A percentile compares a stretch with the other conserved stretches of the same genome.
Evolutionary conservation across 2,797 vertebrate genomes (phyloP).

Genomic region (Onychomys torridus): DNA sequence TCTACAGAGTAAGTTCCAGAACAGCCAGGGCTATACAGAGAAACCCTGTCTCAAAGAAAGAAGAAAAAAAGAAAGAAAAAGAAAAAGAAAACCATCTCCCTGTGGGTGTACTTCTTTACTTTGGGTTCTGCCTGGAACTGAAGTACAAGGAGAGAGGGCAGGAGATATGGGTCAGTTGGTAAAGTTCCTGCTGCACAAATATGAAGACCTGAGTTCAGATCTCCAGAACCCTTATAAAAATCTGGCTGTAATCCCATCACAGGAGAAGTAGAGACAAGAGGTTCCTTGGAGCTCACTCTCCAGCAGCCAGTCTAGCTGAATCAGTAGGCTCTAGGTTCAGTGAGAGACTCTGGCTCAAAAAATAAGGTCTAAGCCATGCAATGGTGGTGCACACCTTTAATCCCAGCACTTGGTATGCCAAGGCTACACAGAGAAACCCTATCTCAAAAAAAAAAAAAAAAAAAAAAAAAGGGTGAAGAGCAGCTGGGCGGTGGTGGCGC

Average conservation of each 20-base stretch:
- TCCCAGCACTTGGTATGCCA: background rate
- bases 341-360: background rate
- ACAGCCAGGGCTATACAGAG: too few relatives aligned
- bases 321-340: background rate
- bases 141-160: background rate
- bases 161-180: background rate
- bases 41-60: too few relatives aligned
- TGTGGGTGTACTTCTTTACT: background rate
- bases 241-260: background rate
- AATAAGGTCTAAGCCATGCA: background rate
- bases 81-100: too few relatives aligned
- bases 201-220: background rate
- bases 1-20: too few relatives aligned
- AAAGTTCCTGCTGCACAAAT: too few relatives aligned
- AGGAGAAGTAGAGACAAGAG: background rate
- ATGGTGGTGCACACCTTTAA: background rate
- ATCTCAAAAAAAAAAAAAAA: too few relatives aligned
- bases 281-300: background rate
- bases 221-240: background rate
- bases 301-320: background rate
- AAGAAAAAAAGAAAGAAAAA: too few relatives aligned
- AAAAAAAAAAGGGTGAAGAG: too few relatives aligned
- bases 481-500: too few relatives aligned
- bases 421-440: too few relatives aligned
- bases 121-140: background rate